phyloP scores from a whole-genome alignment of 2,113 vertebrate species.

The Capreolus pygargus region DNA sequence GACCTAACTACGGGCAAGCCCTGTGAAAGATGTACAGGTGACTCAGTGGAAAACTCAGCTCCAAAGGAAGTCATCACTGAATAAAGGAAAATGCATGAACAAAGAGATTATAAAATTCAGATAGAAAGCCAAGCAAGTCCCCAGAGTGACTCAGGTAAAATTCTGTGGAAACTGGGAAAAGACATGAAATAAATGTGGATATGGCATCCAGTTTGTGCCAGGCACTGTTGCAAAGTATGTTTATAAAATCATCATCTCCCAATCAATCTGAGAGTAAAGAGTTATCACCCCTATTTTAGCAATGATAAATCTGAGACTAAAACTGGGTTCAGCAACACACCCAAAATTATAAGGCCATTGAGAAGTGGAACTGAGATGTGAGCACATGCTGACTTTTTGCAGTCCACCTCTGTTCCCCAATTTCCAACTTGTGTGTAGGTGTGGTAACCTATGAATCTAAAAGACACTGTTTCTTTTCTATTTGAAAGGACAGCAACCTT shows the following conservation, averaged over 20 bases:
- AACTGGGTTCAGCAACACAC: background rate
- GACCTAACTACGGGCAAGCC: background rate
- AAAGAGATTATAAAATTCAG: background rate
- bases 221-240: background rate
- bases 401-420: background rate
- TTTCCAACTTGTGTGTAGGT: background rate
- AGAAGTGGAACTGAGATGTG: background rate
- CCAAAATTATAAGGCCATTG: background rate
- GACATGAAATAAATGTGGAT: background rate
- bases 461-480: constrained; percentile 20
- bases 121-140: background rate
- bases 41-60: background rate
- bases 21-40: background rate
- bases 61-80: background rate
- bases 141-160: background rate
- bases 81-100: background rate
- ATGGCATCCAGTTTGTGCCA: background rate
- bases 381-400: background rate
- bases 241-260: background rate
- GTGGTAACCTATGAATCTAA: constrained; percentile 10
- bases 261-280: background rate
- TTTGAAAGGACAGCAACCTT: constrained; percentile 38
- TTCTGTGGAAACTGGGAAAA: background rate
- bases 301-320: background rate
- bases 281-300: background rate